Base-by-base conservation (phyloP, 2,888 invertebrate species). In the Polyploca ridens region DNA sequence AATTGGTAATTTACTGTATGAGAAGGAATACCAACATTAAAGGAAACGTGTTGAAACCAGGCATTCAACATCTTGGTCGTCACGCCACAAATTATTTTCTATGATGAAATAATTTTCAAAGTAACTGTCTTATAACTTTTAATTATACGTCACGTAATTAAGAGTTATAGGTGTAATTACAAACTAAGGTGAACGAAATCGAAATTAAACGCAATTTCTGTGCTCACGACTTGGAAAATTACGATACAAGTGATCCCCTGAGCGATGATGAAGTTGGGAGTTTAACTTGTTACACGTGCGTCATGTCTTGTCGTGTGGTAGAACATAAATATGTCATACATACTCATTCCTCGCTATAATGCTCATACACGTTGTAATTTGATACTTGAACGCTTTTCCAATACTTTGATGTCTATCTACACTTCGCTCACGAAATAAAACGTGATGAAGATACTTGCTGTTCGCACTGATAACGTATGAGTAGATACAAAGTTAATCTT, bases 161-260 rank as follows among this genome's bases (percentile, higher is more conserved):
- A 72, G 41, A 41, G 74, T 65, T 72, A 70, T 63, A 68, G 66
- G 49, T 16, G 61, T 77, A 75, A 80, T 77, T 76, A 68, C 72
- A 72, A 66, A 71, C 66, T 62, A 65, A 69, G 68, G 67, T 74
- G 67, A 70, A 75, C 75, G 71, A 75, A 75, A 73, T 72, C 59
- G 66, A 70, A 74, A 67, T 66, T 64, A 71, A 71, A 71, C 66
- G 49, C 64, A 72, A 74, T 79, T 76, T 71, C 68, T 69, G 68
- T 73, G 73, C 65, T 76, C 68, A 74, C 46, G 67, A 67, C 66
- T 78, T 63, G 77, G 82, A 78, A 84, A 85, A 86, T 85, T 81
- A 75, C 71, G 69, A 74, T 67, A 73, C 67, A 68, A 72, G 62
- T 64, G 67, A 72, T 73, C 68, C 67, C 65, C 64, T 41, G 61